Evolutionary conservation across 2,797 vertebrate genomes (phyloP).

Genomic region (Urocyon cinereoargenteus): DNA sequence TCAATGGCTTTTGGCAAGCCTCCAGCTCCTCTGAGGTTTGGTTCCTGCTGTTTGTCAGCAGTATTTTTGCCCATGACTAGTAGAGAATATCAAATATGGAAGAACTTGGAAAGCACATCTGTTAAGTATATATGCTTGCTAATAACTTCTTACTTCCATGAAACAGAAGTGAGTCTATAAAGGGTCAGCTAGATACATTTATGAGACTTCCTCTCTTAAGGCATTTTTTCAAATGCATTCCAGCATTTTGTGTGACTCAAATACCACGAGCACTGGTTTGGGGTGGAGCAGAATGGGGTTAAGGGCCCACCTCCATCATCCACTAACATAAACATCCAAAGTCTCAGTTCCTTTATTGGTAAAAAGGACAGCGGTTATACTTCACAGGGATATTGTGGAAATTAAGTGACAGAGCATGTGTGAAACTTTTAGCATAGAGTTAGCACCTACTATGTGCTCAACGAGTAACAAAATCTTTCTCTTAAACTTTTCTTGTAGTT

Average conservation of each 20-base stretch:
- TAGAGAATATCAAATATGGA: not conserved
- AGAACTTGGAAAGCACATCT: not conserved
- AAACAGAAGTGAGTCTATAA: not conserved
- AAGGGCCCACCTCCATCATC: not conserved
- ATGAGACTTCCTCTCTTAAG: not conserved
- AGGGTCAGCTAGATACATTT: not conserved
- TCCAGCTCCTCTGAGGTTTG: not conserved
- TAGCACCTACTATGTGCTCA: not conserved
- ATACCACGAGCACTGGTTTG: not conserved
- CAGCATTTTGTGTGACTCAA: not conserved
- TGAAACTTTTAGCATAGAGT: not conserved
- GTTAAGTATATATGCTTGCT: not conserved
- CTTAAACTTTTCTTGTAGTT: not conserved
- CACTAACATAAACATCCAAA: not conserved
- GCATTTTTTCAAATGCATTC: not conserved
- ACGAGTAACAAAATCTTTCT: not conserved
- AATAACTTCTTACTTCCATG: not conserved
- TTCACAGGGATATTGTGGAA: no score
- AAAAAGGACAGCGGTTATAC: not conserved
- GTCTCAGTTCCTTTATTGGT: not conserved
- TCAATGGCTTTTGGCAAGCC: not conserved
- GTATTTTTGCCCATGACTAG: not conserved
- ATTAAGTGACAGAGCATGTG: not conserved
- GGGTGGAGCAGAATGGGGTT: not conserved
- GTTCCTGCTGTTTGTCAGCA: not conserved